These are phyloP conservation scores for Ptyas mucosa DNA, from an alignment of 2,113 vertebrate genomes.

Conservation along the genomic window DNA sequence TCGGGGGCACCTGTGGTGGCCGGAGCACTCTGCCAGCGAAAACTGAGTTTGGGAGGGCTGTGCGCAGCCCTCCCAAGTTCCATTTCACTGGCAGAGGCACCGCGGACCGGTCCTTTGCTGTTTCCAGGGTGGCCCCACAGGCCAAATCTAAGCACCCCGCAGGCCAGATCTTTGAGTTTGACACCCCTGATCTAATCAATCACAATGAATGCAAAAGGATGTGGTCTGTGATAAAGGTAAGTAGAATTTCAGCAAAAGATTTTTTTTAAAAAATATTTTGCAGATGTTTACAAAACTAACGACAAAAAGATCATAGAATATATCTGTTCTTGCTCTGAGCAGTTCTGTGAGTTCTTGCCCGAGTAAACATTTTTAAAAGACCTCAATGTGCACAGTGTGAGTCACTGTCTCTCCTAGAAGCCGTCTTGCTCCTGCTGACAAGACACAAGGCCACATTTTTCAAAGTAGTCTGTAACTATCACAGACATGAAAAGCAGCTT, in stretches of 20 bases:
- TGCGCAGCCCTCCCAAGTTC: too few species aligned
- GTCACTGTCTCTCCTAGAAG: constrained; percentile 17
- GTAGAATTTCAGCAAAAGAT: not conserved
- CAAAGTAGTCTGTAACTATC: not conserved
- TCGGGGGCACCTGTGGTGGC: too few species aligned
- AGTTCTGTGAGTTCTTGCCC: constrained; percentile 10
- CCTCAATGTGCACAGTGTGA: not conserved
- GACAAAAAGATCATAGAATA: not conserved
- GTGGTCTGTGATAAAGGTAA: not conserved
- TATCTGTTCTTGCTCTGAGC: constrained; percentile 22
- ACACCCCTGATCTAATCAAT: not conserved
- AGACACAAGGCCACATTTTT: not conserved
- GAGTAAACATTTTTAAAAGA: constrained; percentile 26
- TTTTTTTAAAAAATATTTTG: not conserved
- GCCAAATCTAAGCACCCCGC: too few species aligned
- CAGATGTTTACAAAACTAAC: not conserved
- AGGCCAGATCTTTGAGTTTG: too few species aligned
- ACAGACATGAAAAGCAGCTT: not conserved
- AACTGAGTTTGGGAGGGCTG: too few species aligned
- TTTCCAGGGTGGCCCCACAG: too few species aligned
- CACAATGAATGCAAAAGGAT: not conserved
- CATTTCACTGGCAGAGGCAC: too few species aligned
- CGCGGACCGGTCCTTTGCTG: too few species aligned
- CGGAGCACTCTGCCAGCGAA: too few species aligned
- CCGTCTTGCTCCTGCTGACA: not conserved